These are phyloP conservation scores for Lichenostomus cassidix DNA, from an alignment of 2,113 vertebrate genomes.

Conservation along the genomic window DNA sequence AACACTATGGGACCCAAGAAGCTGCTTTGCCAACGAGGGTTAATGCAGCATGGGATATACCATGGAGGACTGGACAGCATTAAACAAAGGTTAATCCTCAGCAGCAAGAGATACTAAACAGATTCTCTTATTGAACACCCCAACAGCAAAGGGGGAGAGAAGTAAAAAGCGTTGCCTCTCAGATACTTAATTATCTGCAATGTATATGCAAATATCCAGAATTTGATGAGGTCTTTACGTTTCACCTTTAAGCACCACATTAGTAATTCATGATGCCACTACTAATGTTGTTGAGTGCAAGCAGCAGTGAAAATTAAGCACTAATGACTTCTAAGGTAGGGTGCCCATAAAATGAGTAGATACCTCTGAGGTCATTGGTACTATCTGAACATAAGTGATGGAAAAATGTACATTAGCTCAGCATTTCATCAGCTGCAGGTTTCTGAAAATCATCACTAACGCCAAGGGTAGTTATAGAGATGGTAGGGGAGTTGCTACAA, in stretches of 20 bases:
- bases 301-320: constrained; percentile 58
- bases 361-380: constrained; percentile 60
- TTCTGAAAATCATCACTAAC: constrained; percentile 16
- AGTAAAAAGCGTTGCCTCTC: background rate
- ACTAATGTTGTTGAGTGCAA: constrained; percentile 19
- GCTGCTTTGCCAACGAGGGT: background rate
- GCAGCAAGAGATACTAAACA: constrained; percentile 13
- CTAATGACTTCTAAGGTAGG: constrained; percentile 62
- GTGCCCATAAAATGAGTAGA: constrained; percentile 47
- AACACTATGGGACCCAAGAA: background rate
- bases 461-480: background rate
- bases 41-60: background rate
- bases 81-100: constrained; percentile 30
- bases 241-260: constrained; percentile 66
- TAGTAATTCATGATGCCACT: constrained; percentile 67
- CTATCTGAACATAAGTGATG: constrained; percentile 44
- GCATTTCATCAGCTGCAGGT: constrained; percentile 6
- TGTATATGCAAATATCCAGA: constrained; percentile 65
- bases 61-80: background rate
- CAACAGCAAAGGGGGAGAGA: background rate
- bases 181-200: constrained; percentile 62
- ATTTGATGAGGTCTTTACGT: constrained; percentile 72
- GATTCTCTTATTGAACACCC: background rate
- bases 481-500: constrained; percentile 1
- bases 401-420: background rate